Evolutionary conservation across 2,888 invertebrate species (phyloP).

Genomic region (Ethmia dodecea): DNA sequence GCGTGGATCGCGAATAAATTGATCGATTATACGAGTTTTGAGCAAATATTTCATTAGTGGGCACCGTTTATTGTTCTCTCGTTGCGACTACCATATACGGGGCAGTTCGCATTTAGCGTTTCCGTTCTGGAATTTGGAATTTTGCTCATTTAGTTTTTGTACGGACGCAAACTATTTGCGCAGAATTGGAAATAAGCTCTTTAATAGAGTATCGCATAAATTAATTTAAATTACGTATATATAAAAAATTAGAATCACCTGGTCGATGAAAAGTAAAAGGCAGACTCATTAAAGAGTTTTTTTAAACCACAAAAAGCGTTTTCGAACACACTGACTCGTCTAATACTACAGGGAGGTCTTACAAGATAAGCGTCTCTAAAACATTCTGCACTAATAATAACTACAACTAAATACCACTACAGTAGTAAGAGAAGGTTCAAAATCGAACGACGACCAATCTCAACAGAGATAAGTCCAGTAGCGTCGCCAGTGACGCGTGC

Average conservation of each 20-base stretch:
- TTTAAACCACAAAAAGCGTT: too few species aligned
- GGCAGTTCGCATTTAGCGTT: slow-evolving; percentile 17
- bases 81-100: slow-evolving; percentile 17
- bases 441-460: slow-evolving; percentile 21
- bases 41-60: slow-evolving; percentile 42
- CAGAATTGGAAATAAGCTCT: slow-evolving; percentile 4
- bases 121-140: slow-evolving; percentile 13
- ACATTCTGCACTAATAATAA: too few species aligned
- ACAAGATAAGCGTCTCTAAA: slow-evolving; percentile 2
- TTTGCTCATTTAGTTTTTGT: neutral
- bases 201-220: too few species aligned
- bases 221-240: too few species aligned
- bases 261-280: too few species aligned
- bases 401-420: neutral
- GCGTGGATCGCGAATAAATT: slow-evolving; percentile 42
- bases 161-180: neutral
- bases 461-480: slow-evolving; percentile 50
- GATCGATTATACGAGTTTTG: slow-evolving; percentile 48
- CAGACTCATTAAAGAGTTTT: too few species aligned
- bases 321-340: neutral
- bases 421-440: slow-evolving; percentile 28
- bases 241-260: too few species aligned
- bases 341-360: slow-evolving; percentile 27
- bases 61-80: slow-evolving; percentile 31
- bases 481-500: slow-evolving; percentile 62